Evolutionary conservation across 2,888 invertebrate genomes (phyloP).

Genomic region (Drosophila siamana): DNA sequence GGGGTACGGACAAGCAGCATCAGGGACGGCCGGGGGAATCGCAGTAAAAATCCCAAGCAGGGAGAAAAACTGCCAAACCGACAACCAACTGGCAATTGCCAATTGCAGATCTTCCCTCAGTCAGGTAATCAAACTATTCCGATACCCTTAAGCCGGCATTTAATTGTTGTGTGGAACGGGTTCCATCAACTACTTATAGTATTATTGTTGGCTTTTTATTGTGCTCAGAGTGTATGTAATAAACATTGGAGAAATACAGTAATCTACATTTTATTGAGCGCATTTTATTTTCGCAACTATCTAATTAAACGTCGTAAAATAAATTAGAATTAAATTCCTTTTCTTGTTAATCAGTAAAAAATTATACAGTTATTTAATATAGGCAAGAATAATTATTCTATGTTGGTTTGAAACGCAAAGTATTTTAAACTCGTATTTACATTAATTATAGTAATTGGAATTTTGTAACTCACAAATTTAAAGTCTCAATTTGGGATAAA

Average conservation of each 20-base stretch:
- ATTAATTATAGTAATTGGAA: too few species aligned
- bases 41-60: too few species aligned
- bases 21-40: too few species aligned
- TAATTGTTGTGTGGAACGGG: constrained; percentile 6
- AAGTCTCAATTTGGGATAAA: too few species aligned
- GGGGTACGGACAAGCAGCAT: too few species aligned
- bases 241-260: neutral
- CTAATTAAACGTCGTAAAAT: neutral
- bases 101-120: constrained; percentile 10
- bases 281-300: neutral
- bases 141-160: constrained; percentile 41
- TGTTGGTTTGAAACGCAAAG: too few species aligned
- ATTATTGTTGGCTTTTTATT: neutral
- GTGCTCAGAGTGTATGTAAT: neutral
- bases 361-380: too few species aligned
- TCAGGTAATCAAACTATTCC: constrained; percentile 30
- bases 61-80: constrained; percentile 9
- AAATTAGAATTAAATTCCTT: neutral
- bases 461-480: too few species aligned
- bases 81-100: constrained; percentile 39
- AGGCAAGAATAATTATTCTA: too few species aligned
- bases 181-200: neutral
- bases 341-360: neutral
- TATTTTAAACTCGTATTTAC: too few species aligned
- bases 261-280: neutral